Percentiles rank a stretch among this genome's conserved stretches.
Conservation (phyloP, 2,888 invertebrate genomes). For the Hesperia comma region DNA sequence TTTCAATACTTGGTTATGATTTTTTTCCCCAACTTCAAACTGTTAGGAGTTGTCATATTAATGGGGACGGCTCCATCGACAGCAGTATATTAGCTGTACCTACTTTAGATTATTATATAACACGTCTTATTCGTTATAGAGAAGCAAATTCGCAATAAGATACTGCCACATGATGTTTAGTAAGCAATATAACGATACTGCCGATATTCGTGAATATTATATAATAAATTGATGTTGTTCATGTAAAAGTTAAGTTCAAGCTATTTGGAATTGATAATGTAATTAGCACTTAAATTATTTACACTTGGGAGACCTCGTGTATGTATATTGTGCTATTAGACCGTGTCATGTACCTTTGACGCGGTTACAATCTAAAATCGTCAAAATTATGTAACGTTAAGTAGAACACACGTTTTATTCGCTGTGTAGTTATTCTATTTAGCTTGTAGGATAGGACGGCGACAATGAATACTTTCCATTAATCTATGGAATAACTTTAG, state of each 20-base stretch:
- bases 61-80: constrained; percentile 19
- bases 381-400: constrained; percentile 12
- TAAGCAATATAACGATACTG: constrained; percentile 37
- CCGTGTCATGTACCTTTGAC: background rate
- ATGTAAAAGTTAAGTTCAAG: constrained; percentile 34
- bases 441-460: constrained; percentile 11
- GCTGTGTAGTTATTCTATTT: constrained; percentile 4
- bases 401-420: background rate
- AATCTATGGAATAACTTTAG: background rate
- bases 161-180: constrained; percentile 49
- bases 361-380: background rate
- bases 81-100: constrained; percentile 26
- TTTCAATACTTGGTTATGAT: background rate
- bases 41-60: constrained; percentile 38
- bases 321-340: constrained; percentile 6
- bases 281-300: constrained; percentile 35
- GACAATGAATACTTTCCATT: background rate
- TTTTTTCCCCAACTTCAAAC: constrained; percentile 43
- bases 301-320: background rate
- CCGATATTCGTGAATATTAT: constrained; percentile 29
- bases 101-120: constrained; percentile 11
- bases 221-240: constrained; percentile 31
- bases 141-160: constrained; percentile 47
- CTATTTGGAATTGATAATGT: constrained; percentile 50
- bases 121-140: constrained; percentile 21